These are phyloP conservation scores for Neria commutata DNA, from an alignment of 2,888 invertebrate species.

Conservation along the genomic window DNA sequence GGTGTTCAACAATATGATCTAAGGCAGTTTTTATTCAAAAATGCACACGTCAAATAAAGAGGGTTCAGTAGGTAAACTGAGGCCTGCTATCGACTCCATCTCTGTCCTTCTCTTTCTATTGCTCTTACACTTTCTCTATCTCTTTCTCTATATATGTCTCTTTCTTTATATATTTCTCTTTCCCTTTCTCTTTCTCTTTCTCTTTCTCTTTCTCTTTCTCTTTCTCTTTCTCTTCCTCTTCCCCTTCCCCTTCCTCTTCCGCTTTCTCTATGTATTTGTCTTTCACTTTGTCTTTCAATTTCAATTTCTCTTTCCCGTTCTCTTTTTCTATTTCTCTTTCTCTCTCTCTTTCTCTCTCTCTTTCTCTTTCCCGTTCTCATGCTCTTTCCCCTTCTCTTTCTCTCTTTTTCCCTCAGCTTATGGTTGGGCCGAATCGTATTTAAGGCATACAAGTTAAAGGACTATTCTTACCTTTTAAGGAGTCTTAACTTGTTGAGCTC, in stretches of 20 bases:
- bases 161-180: neutral
- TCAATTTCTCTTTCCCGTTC: neutral
- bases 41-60: no score
- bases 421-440: neutral
- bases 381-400: no score
- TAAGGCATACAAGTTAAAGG: neutral
- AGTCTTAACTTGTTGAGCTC: no score
- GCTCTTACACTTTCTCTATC: neutral
- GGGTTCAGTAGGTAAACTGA: no score
- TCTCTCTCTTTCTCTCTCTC: neutral
- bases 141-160: neutral
- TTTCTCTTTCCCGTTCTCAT: neutral
- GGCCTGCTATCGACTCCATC: neutral
- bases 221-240: neutral
- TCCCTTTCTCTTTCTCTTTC: neutral
- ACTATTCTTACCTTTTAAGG: no score
- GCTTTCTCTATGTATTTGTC: neutral
- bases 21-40: no score
- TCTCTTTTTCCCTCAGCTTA: neutral
- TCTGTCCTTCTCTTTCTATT: constrained; percentile 2
- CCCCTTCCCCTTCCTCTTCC: neutral
- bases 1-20: no score
- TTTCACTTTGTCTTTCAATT: neutral
- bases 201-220: neutral
- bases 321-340: neutral